Evolutionary conservation across 1,140 invertebrate genomes (phyloP).

Genomic region (Globodera rostochiensis): DNA sequence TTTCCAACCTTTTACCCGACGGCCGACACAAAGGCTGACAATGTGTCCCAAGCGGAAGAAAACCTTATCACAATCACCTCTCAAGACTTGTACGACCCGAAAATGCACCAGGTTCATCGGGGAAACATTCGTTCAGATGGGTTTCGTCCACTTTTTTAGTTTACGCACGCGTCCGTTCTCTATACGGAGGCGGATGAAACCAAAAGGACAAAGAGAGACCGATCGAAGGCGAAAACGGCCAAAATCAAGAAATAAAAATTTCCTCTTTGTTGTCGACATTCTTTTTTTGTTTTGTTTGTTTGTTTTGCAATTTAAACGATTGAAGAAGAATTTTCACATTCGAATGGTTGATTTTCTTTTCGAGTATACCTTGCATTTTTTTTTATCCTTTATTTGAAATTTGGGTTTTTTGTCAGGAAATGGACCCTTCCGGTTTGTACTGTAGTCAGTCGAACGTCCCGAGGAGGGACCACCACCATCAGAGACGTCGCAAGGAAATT

Average conservation of each 20-base stretch:
- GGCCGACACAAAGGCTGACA: conserved; percentile 22
- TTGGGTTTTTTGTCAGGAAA: background rate
- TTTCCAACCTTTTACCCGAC: conserved; percentile 57
- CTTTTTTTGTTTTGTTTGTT: conserved; percentile 38
- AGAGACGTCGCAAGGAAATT: conserved; percentile 22
- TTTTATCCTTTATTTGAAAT: too few relatives aligned
- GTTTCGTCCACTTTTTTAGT: conserved; percentile 41
- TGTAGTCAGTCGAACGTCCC: background rate
- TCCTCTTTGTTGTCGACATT: background rate
- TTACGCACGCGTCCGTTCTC: conserved; percentile 54
- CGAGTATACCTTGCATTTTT: too few relatives aligned
- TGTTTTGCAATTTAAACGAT: conserved; percentile 20
- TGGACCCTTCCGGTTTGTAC: background rate
- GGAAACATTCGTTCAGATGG: background rate
- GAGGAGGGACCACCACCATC: background rate
- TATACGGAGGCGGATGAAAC: conserved; percentile 57
- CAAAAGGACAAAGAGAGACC: conserved; percentile 50
- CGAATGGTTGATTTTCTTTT: too few relatives aligned
- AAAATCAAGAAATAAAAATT: conserved; percentile 60
- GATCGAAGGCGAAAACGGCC: conserved; percentile 56
- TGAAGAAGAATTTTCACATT: background rate
- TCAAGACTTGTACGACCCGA: conserved; percentile 49
- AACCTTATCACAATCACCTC: conserved; percentile 22
- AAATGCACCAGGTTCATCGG: conserved; percentile 28
- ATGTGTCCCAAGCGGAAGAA: conserved; percentile 23